A percentile compares a stretch with the other conserved stretches of the same genome.
Evolutionary conservation across 2,888 invertebrate species (phyloP).

Genomic region (Himalopsyche tibetana): DNA sequence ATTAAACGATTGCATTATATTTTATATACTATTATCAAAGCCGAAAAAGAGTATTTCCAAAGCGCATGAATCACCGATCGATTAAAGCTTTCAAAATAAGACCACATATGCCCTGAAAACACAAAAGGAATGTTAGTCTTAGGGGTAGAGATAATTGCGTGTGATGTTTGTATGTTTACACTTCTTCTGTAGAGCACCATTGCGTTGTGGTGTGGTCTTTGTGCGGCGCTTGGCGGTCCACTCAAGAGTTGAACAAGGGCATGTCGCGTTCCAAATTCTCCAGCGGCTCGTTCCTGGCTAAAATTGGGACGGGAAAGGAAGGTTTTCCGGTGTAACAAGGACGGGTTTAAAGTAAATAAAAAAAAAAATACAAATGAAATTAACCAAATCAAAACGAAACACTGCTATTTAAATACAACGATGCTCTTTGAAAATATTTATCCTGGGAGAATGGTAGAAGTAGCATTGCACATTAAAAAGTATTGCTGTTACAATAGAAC

Average conservation of each 20-base stretch:
- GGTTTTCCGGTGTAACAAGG: neutral
- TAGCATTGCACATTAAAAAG: too few species aligned
- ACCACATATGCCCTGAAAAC: slow-evolving; percentile 22
- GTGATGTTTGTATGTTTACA: slow-evolving; percentile 37
- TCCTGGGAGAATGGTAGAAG: too few species aligned
- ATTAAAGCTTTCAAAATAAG: slow-evolving; percentile 29
- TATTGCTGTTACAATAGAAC: too few species aligned
- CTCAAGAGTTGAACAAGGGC: slow-evolving; percentile 68
- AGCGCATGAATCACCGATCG: neutral
- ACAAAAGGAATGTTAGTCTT: neutral
- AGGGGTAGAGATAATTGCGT: neutral
- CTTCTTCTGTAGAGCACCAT: slow-evolving; percentile 45
- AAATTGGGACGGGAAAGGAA: slow-evolving; percentile 58
- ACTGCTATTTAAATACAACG: too few species aligned
- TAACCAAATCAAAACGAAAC: slow-evolving; percentile 41
- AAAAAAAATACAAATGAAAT: neutral
- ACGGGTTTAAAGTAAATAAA: neutral
- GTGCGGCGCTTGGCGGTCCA: slow-evolving; percentile 13
- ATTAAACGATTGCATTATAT: too few species aligned
- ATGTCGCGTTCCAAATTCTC: slow-evolving; percentile 76
- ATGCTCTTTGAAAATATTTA: too few species aligned
- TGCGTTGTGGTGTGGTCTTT: slow-evolving; percentile 35
- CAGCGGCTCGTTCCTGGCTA: slow-evolving; percentile 77
- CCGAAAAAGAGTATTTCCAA: neutral
- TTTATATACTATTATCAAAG: too few species aligned